Conservation (phyloP, 2,113 vertebrate genomes). For the Mungos mungo region DNA sequence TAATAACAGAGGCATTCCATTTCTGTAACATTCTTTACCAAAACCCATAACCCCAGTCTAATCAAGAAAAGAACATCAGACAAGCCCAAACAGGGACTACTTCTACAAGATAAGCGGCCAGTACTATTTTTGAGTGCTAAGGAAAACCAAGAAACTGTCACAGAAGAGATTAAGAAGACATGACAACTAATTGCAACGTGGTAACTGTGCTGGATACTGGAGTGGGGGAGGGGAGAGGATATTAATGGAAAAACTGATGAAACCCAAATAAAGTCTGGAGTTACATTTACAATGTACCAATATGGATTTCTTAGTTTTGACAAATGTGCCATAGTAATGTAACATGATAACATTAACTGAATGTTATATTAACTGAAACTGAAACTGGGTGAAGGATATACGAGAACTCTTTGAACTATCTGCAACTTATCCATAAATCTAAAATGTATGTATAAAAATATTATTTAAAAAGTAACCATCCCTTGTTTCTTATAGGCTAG, state of each 20-base stretch:
- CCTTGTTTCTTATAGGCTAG: neutral
- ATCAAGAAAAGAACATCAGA: neutral
- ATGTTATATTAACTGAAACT: neutral
- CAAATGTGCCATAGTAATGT: neutral
- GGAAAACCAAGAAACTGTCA: neutral
- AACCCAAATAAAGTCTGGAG: neutral
- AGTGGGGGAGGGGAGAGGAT: neutral
- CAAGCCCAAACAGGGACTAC: neutral
- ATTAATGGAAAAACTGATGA: neutral
- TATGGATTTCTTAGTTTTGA: neutral
- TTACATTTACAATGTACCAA: neutral
- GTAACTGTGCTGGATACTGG: neutral
- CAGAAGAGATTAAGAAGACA: neutral
- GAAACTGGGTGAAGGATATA: neutral
- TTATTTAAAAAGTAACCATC: neutral
- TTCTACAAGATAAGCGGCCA: neutral
- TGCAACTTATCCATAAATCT: neutral
- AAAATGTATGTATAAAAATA: neutral
- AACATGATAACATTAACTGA: neutral
- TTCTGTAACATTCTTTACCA: neutral
- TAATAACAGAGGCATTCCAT: neutral
- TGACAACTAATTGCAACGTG: neutral
- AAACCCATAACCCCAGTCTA: neutral
- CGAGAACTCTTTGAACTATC: rapidly evolving
- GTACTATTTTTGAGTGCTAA: neutral